Percentiles rank a stretch among this genome's conserved stretches.
Evolutionary conservation across 2,797 vertebrate genomes (phyloP).

Genomic region (Syndactyla subalaris): DNA sequence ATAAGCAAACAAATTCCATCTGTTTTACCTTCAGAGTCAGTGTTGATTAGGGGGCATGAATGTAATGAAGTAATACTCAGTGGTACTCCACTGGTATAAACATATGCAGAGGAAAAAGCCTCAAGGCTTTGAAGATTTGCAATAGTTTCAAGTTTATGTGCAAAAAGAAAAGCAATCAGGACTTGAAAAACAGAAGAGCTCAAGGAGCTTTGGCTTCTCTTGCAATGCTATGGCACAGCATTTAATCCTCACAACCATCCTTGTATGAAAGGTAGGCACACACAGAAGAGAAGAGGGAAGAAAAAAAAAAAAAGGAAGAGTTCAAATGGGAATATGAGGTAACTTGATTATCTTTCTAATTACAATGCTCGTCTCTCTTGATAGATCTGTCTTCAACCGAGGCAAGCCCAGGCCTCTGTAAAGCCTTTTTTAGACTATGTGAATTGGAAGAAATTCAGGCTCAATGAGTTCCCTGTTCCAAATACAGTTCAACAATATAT

Average conservation of each 20-base stretch:
- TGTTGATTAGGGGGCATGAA: slow-evolving; percentile 14
- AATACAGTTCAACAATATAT: not conserved
- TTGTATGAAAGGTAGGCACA: not conserved
- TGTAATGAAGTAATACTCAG: not conserved
- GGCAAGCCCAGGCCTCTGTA: not conserved
- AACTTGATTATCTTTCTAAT: not conserved
- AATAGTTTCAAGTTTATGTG: not conserved
- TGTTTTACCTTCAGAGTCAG: slow-evolving; percentile 41
- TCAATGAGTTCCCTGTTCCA: not conserved
- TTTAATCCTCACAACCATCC: not conserved
- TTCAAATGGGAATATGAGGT: not conserved
- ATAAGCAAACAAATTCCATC: slow-evolving; percentile 54
- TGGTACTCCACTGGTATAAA: slow-evolving; percentile 9
- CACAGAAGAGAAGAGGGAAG: not conserved
- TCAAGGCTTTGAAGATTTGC: slow-evolving; percentile 3
- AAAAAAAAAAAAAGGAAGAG: not conserved
- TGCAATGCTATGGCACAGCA: not conserved
- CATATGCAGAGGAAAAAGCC: slow-evolving; percentile 22
- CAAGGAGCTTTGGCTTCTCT: not conserved
- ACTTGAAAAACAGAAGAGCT: not conserved
- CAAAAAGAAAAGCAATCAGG: not conserved
- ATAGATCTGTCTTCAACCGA: not conserved
- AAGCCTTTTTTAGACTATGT: not conserved
- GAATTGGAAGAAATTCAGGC: not conserved
- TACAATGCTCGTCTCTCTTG: not conserved